A percentile compares a stretch with the other conserved stretches of the same genome.
Evolutionary conservation across 1,140 invertebrate genomes (phyloP).

Genomic region (Drosophila ironensis): DNA sequence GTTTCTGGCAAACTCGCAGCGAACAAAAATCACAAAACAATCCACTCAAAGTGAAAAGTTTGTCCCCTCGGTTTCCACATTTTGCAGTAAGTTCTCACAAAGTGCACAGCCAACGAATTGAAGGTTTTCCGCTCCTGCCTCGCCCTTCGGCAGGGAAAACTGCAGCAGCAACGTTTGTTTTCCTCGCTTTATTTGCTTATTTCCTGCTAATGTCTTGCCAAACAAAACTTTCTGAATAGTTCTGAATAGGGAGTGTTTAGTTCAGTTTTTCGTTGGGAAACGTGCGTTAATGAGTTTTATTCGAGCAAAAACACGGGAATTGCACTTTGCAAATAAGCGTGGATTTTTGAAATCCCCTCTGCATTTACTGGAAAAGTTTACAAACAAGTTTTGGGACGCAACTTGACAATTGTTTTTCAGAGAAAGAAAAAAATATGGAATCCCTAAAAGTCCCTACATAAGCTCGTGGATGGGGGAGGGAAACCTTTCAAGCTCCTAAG

Average conservation of each 20-base stretch:
- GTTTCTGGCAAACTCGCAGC: slow-evolving; percentile 11
- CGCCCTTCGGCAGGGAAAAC: too few relatives aligned
- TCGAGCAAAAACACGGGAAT: slow-evolving; percentile 19
- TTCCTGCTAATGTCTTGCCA: slow-evolving; percentile 67
- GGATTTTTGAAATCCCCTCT: slow-evolving; percentile 26
- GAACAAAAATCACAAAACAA: slow-evolving; percentile 31
- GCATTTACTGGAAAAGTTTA: slow-evolving; percentile 28
- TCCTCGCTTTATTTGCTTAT: slow-evolving; percentile 55
- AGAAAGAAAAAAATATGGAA: slow-evolving; percentile 17
- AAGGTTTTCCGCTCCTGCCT: slow-evolving; percentile 21
- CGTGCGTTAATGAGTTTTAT: slow-evolving; percentile 65
- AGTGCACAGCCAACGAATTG: slow-evolving; percentile 43
- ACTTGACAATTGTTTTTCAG: slow-evolving; percentile 24
- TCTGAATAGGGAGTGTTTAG: slow-evolving; percentile 29
- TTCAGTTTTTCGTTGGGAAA: slow-evolving; percentile 29
- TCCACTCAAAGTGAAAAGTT: slow-evolving; percentile 58
- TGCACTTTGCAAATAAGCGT: slow-evolving; percentile 41
- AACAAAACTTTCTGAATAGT: slow-evolving; percentile 58
- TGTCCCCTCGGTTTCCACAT: slow-evolving; percentile 16
- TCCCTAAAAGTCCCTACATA: slow-evolving; percentile 3
- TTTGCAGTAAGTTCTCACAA: slow-evolving; percentile 39
- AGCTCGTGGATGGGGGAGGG: too few relatives aligned
- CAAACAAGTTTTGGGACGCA: slow-evolving; percentile 1
- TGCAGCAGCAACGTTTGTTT: slow-evolving; percentile 33
- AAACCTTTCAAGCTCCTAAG: slow-evolving; percentile 8